These are phyloP conservation scores for Sander lucioperca DNA, from an alignment of 2,113 vertebrate species.

Conservation along the genomic window DNA sequence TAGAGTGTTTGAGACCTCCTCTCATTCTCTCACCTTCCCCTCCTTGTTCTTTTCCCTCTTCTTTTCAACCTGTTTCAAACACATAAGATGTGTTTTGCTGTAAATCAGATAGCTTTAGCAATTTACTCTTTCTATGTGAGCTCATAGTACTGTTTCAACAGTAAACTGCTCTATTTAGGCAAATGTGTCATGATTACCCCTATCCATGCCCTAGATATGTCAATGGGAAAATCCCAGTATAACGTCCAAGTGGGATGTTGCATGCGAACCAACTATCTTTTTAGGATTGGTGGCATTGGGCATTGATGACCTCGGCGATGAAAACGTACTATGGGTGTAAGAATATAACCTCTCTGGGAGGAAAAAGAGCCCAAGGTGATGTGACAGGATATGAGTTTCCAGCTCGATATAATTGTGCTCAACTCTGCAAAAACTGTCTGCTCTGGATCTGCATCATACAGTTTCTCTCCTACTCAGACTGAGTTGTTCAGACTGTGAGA, in stretches of 20 bases:
- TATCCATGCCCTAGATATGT: neutral
- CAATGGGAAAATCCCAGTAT: conserved; percentile 4
- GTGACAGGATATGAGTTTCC: conserved; percentile 53
- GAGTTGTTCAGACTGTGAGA: conserved; percentile 39
- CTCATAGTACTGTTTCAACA: neutral
- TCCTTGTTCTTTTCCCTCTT: neutral
- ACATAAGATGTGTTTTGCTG: neutral
- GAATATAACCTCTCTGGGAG: conserved; percentile 27
- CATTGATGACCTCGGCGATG: conserved; percentile 44
- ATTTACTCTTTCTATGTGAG: neutral
- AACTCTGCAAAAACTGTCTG: conserved; percentile 55
- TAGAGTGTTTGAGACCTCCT: neutral
- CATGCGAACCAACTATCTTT: conserved; percentile 11
- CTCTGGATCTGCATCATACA: conserved; percentile 38
- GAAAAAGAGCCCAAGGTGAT: conserved; percentile 35
- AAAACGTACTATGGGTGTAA: conserved; percentile 13
- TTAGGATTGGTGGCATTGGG: conserved; percentile 27
- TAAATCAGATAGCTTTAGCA: neutral
- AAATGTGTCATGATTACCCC: neutral
- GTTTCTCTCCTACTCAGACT: conserved; percentile 15
- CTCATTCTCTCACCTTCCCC: neutral
- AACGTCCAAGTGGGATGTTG: conserved; percentile 9
- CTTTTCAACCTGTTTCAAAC: neutral
- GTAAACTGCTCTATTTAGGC: neutral
- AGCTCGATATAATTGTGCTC: conserved; percentile 51